phyloP scores from a whole-genome alignment of 2,797 vertebrate genomes.

The Lutra lutra region DNA sequence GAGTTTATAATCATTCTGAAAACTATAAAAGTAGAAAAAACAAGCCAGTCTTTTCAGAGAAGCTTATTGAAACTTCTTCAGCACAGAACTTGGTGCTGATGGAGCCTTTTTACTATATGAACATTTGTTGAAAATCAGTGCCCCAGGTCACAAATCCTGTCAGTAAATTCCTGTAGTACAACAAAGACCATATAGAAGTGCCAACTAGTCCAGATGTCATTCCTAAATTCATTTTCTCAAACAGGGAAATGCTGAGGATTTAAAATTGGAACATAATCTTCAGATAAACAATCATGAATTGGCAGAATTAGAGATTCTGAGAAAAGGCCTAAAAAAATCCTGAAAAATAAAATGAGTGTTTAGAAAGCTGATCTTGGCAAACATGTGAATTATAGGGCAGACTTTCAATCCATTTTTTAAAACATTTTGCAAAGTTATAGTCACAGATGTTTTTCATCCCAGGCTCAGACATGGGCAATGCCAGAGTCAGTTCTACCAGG shows the following conservation, averaged over 20 bases:
- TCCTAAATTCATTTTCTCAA: constrained; percentile 56
- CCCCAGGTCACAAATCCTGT: constrained; percentile 1
- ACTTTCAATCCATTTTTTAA: neutral
- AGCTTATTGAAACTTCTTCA: neutral
- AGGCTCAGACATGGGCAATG: neutral
- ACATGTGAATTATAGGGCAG: neutral
- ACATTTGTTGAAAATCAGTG: neutral
- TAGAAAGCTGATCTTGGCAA: constrained; percentile 49
- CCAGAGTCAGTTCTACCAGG: neutral
- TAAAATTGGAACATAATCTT: constrained; percentile 58
- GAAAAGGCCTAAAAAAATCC: constrained; percentile 38
- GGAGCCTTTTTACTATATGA: neutral
- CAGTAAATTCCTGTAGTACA: neutral
- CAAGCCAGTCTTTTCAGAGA: neutral
- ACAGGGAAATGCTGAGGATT: neutral
- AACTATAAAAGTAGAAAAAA: neutral
- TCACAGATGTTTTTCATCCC: neutral
- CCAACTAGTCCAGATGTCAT: constrained; percentile 45
- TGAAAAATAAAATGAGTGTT: constrained; percentile 25
- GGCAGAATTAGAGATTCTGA: constrained; percentile 41
- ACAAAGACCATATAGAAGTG: neutral
- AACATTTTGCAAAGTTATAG: neutral
- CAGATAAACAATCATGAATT: constrained; percentile 34
- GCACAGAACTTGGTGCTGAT: neutral
- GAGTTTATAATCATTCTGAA: neutral